Evolutionary conservation across 2,113 vertebrate genomes (phyloP).

Genomic region (Phocoena phocoena): DNA sequence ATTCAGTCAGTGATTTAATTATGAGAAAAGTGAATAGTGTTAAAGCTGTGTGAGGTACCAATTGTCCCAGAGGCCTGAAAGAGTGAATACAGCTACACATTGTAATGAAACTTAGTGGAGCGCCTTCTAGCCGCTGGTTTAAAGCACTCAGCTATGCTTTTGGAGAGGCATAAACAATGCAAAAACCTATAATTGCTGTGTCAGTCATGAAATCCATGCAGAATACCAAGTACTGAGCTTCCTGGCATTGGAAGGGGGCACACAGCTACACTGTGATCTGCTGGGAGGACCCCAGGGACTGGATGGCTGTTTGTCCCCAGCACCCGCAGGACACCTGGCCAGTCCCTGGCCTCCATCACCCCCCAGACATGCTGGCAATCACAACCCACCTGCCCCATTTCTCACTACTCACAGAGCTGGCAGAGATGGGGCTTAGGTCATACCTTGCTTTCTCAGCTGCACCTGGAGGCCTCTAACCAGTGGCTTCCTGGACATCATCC

Average conservation of each 20-base stretch:
- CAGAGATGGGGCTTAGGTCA: background rate
- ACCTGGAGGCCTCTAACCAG: background rate
- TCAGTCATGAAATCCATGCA: constrained; percentile 83
- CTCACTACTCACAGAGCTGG: constrained; percentile 53
- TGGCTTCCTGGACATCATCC: background rate
- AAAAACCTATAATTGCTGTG: constrained; percentile 86
- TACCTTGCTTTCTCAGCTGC: background rate
- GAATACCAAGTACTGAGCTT: constrained; percentile 84
- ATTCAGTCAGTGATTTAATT: constrained; percentile 82
- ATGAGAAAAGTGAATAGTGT: constrained; percentile 64
- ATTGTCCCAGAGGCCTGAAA: constrained; percentile 61
- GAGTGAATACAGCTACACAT: constrained; percentile 77
- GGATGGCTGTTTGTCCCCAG: background rate
- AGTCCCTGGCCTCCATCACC: background rate
- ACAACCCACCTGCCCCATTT: constrained; percentile 37
- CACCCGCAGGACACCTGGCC: background rate
- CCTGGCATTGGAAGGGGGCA: background rate
- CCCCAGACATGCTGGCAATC: background rate
- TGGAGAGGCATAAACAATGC: constrained; percentile 84
- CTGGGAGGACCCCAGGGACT: constrained; percentile 55
- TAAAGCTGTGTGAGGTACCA: constrained; percentile 60
- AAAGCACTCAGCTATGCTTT: constrained; percentile 76
- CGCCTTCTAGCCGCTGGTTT: constrained; percentile 73
- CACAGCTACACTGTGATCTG: constrained; percentile 81
- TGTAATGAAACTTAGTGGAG: constrained; percentile 77